Percentiles rank a stretch among this genome's conserved stretches.
phyloP scores from a whole-genome alignment of 2,113 vertebrate species.

The Austrofundulus limnaeus region DNA sequence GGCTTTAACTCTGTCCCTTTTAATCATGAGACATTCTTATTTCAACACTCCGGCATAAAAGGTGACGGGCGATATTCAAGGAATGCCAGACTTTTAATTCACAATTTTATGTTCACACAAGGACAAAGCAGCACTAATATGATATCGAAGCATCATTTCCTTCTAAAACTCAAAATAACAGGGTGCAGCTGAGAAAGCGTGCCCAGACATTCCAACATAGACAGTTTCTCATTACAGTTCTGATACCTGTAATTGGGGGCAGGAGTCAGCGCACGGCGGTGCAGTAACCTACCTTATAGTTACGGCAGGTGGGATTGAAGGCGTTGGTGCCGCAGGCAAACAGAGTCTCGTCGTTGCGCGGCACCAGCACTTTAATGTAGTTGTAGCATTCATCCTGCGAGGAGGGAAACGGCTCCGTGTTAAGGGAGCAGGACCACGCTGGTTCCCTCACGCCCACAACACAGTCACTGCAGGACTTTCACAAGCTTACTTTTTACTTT shows the following conservation, averaged over 20 bases:
- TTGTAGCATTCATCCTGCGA: conserved; percentile 93
- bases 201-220: neutral
- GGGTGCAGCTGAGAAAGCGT: neutral
- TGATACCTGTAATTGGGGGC: conserved; percentile 20
- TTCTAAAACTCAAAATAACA: neutral
- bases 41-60: too few relatives aligned
- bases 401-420: conserved; percentile 41
- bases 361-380: conserved; percentile 93
- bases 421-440: conserved; percentile 10
- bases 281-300: conserved; percentile 82
- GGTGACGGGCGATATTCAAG: too few relatives aligned
- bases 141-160: neutral
- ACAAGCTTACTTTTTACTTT: conserved; percentile 31
- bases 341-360: conserved; percentile 85
- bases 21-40: too few relatives aligned
- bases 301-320: conserved; percentile 93
- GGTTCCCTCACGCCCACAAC: neutral
- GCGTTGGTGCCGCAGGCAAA: conserved; percentile 93
- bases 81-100: neutral
- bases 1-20: too few relatives aligned
- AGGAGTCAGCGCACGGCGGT: neutral
- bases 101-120: neutral
- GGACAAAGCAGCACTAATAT: neutral
- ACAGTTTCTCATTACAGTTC: neutral
- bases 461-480: conserved; percentile 18